Base-by-base conservation (phyloP, 2,888 invertebrate genomes). In the Epistrophella euchroma region DNA sequence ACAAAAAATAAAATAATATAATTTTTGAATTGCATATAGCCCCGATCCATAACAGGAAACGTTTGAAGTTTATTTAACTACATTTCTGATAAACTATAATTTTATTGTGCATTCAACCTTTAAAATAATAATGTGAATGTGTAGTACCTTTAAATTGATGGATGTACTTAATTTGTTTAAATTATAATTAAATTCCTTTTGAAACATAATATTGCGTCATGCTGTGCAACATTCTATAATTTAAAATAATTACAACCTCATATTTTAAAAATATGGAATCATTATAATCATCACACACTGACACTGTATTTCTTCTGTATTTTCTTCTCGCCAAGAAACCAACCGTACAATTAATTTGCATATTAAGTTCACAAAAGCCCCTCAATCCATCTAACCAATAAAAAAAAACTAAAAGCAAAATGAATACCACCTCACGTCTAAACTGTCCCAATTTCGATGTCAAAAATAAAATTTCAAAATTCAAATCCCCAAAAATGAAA, bases 381-480 rank as follows among this genome's bases (percentile, higher is more conserved):
- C 45, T 7, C 43, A 62, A 62, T 62, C 28, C n/a, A 62, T 62
- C 43, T 43, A 11, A 28, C 2, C 45, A 45, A 32, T 4, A 64
- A 72, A 45, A 32, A 47, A 25, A 43, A 64, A 72, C 32, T 37
- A 47, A 25, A 64, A 64, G 15, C 15, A 71, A 40, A 45, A 35
- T 56, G 17, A 28, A 79, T 47, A 73, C 40, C 40, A 25, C 11
- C 55, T 10, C 55, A 47, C 37, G 17, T 28, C 25, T 13, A 70
- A 79, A 52, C 40, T 78, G 83, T 68, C 83, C 79, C 70, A 79
- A 84, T 74, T 84, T 50, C 17, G 70, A 70, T 74, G 83, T 78
- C 73, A 84, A 74, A 84, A 84, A 84, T 78, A 84, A 79, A 56
- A 84, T 84, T 73, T 74, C 73, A 74, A 83, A 83, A 73, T 62